Conservation (phyloP, 2,888 invertebrate species). For the Creontiades dilutus region DNA sequence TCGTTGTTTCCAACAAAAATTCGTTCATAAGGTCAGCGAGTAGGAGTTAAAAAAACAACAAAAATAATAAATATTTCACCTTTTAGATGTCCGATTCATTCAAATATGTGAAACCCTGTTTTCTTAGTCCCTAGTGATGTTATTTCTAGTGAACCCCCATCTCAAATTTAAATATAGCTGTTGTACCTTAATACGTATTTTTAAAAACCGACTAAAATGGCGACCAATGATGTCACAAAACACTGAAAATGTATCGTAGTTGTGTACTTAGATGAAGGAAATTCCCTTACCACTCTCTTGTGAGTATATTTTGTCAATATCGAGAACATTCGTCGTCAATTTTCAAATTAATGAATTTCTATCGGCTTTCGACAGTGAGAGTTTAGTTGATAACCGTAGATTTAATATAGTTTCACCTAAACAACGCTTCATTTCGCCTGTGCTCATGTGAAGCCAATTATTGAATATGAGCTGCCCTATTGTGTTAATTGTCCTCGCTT, state of each 20-base stretch:
- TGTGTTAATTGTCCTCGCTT: conserved; percentile 34
- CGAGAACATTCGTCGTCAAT: background rate
- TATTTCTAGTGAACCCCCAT: no score
- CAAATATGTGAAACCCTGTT: no score
- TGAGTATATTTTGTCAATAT: conserved; percentile 11
- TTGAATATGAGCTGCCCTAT: background rate
- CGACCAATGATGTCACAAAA: background rate
- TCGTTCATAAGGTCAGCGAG: no score
- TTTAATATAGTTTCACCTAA: background rate
- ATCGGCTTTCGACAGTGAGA: background rate
- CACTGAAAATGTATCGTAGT: background rate
- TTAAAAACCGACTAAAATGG: background rate
- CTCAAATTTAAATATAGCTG: background rate
- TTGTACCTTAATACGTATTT: background rate
- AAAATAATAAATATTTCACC: no score
- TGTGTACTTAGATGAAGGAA: background rate
- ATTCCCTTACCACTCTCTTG: background rate
- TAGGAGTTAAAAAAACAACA: no score
- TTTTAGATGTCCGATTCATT: no score
- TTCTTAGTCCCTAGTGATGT: no score
- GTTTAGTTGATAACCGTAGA: background rate
- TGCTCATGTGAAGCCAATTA: background rate
- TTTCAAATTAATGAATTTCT: conserved; percentile 1
- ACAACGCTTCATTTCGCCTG: background rate
- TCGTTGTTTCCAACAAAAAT: no score